Conservation (phyloP, 2,797 vertebrate genomes). For the Tinamus major region DNA sequence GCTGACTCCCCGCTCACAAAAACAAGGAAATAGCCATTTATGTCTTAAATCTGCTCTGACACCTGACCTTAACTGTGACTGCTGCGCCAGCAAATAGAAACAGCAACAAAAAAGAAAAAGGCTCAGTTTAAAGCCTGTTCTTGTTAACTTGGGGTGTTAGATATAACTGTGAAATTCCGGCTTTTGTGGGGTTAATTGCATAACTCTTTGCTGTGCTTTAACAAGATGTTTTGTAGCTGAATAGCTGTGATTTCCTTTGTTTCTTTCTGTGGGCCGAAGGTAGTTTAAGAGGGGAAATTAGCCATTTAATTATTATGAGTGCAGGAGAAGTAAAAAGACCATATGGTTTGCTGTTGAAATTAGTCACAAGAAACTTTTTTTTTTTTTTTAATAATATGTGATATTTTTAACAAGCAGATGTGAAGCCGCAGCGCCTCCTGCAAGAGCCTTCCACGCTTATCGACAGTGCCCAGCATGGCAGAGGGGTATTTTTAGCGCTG, state of each 20-base stretch:
- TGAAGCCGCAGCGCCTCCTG: constrained; percentile 68
- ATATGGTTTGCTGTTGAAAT: constrained; percentile 80
- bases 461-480: constrained; percentile 41
- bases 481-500: constrained; percentile 40
- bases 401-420: constrained; percentile 81
- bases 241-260: constrained; percentile 78
- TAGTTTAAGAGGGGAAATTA: constrained; percentile 74
- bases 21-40: constrained; percentile 58
- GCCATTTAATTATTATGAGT: constrained; percentile 78
- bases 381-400: constrained; percentile 74
- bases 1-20: constrained; percentile 46
- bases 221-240: constrained; percentile 70
- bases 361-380: constrained; percentile 82
- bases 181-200: constrained; percentile 72
- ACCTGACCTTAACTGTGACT: constrained; percentile 60
- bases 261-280: constrained; percentile 73
- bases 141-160: constrained; percentile 57
- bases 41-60: constrained; percentile 64
- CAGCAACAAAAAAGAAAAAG: neutral
- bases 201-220: constrained; percentile 72
- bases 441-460: constrained; percentile 67
- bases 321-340: constrained; percentile 77
- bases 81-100: constrained; percentile 59
- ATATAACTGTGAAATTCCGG: constrained; percentile 71
- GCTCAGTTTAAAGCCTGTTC: constrained; percentile 26